Evolutionary conservation across 2,888 invertebrate genomes (phyloP).

Genomic region (Loripinus fragilis): DNA sequence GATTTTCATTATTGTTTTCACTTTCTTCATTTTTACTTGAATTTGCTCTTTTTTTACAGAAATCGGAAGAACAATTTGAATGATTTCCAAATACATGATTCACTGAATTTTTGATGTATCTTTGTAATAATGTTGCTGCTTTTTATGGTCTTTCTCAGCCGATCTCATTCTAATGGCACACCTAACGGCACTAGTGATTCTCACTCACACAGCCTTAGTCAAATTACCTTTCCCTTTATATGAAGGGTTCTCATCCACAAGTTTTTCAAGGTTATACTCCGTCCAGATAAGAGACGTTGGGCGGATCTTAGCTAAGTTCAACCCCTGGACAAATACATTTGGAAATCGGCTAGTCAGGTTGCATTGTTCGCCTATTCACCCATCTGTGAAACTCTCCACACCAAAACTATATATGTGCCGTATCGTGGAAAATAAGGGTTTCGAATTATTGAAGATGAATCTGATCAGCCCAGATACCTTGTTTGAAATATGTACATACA

Average conservation of each 20-base stretch:
- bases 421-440: too few species aligned
- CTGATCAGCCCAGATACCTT: too few species aligned
- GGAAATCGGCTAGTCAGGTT: too few species aligned
- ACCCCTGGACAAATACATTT: too few species aligned
- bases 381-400: too few species aligned
- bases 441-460: too few species aligned
- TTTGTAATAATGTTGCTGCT: not conserved
- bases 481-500: too few species aligned
- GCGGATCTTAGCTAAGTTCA: too few species aligned
- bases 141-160: constrained; percentile 20
- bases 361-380: too few species aligned
- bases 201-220: constrained; percentile 29
- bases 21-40: not conserved
- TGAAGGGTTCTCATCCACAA: constrained; percentile 31
- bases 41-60: constrained; percentile 30
- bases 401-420: too few species aligned
- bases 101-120: constrained; percentile 33
- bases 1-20: too few species aligned
- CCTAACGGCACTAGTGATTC: constrained; percentile 32
- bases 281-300: too few species aligned
- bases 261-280: constrained; percentile 43
- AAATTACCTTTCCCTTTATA: constrained; percentile 40
- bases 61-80: constrained; percentile 38
- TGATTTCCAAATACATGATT: constrained; percentile 41
- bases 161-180: constrained; percentile 49